Base-by-base conservation (phyloP, 64 coral and sea anemone genomes). In the Orbicella faveolata region DNA sequence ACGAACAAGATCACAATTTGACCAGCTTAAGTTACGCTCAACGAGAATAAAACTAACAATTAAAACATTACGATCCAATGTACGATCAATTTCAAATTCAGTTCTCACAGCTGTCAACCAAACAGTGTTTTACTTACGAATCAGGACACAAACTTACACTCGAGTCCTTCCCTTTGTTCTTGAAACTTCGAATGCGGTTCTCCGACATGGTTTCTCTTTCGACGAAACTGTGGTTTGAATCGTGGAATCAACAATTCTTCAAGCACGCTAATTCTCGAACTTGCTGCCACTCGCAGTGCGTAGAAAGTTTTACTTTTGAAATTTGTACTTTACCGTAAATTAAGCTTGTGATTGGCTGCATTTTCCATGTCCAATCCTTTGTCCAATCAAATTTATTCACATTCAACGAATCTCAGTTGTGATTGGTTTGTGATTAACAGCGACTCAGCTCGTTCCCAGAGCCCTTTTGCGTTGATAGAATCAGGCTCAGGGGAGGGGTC, bases 151-250 rank as follows among this genome's bases (percentile, higher is more conserved):
- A 52, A 85, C 82, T 85, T 85, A 85, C 82, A 18, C 21, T 52
- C 18, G 35, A 34, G 69, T 92, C 90, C 78, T 92, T 92, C 34
- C 90, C 90, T 54, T 73, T 87, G 34, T 92, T 92, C 78, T 92
- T 92, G 41, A 92, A 92, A 9, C 75, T 72, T 36, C 67, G 61
- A 52, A 92, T 36, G 69, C 90, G 90, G 63, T 92, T 92, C 34
- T 92, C 90, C 5, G 79, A 83, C 90, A 92, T 92, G 63, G 17
- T 87, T 57, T 59, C 55, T 59, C 55, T 55, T 72, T 10, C 12
- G 66, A 44, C 10, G 10, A 84, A 84, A 51, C 14, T 73, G 63
- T 25, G 4, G 10, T 17, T 41, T 52, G 34, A 20, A 51, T 51
- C 17, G 0, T 21, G 23, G 17, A 78, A 11, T 25, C 21, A n/a